These are phyloP conservation scores for Aphaenogaster floridana DNA, from an alignment of 1,140 invertebrate species.

Conservation along the genomic window DNA sequence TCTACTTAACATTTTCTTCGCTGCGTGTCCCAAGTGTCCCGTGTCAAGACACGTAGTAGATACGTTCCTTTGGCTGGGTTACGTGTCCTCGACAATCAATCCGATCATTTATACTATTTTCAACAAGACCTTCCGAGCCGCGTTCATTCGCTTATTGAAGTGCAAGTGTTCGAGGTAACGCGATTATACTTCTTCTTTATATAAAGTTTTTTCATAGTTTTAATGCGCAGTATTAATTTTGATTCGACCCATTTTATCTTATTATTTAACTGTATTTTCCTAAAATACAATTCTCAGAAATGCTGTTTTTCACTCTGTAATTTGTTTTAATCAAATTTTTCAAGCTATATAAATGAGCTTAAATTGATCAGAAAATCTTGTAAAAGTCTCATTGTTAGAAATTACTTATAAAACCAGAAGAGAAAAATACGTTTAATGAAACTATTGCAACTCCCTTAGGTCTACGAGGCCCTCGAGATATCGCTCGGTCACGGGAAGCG, in stretches of 20 bases:
- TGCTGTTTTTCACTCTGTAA: neutral
- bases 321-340: neutral
- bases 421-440: neutral
- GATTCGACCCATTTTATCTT: neutral
- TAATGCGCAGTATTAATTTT: neutral
- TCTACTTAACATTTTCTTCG: constrained; percentile 93
- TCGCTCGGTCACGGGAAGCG: constrained; percentile 89
- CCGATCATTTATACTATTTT: constrained; percentile 96
- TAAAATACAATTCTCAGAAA: neutral
- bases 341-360: neutral
- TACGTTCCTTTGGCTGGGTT: constrained; percentile 95
- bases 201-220: neutral
- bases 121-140: constrained; percentile 94
- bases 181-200: neutral
- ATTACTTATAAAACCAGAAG: neutral
- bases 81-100: constrained; percentile 95
- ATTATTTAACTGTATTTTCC: neutral
- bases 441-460: constrained; percentile 80
- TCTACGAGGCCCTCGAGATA: constrained; percentile 88
- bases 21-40: constrained; percentile 90
- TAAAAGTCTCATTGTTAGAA: neutral
- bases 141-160: constrained; percentile 92
- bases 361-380: neutral
- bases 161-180: constrained; percentile 91
- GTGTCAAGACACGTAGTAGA: constrained; percentile 92